These are phyloP conservation scores for Piprites chloris DNA, from an alignment of 2,113 vertebrate genomes.

Conservation along the genomic window DNA sequence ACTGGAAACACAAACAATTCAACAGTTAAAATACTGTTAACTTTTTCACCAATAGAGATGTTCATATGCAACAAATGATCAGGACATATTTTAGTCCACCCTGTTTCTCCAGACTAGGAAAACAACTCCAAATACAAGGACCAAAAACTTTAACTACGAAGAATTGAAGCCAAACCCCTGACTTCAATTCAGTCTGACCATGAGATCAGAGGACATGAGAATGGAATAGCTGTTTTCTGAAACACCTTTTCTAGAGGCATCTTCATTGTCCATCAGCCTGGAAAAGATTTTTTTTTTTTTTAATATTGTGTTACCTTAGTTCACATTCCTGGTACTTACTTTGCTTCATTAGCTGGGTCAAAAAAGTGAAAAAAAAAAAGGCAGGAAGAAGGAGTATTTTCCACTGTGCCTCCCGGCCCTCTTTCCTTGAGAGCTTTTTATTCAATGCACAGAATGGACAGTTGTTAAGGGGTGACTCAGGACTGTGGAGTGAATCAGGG, in stretches of 20 bases:
- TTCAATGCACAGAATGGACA: neutral
- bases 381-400: neutral
- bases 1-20: neutral
- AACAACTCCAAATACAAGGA: neutral
- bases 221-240: neutral
- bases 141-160: neutral
- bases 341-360: neutral
- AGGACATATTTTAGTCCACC: neutral
- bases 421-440: neutral
- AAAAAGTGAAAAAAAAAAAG: neutral
- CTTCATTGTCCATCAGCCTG: neutral
- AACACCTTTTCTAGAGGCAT: neutral
- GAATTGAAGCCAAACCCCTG: neutral
- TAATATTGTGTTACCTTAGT: neutral
- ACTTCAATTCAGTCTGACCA: neutral
- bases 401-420: no score
- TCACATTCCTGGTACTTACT: neutral
- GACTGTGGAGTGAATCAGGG: neutral
- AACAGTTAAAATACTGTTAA: neutral
- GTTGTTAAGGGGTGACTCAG: no score
- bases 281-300: neutral
- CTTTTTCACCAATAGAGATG: neutral
- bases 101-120: neutral
- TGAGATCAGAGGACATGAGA: neutral
- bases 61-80: neutral